phyloP scores from a whole-genome alignment of 2,113 vertebrate genomes.

The Xiphophorus couchianus region DNA sequence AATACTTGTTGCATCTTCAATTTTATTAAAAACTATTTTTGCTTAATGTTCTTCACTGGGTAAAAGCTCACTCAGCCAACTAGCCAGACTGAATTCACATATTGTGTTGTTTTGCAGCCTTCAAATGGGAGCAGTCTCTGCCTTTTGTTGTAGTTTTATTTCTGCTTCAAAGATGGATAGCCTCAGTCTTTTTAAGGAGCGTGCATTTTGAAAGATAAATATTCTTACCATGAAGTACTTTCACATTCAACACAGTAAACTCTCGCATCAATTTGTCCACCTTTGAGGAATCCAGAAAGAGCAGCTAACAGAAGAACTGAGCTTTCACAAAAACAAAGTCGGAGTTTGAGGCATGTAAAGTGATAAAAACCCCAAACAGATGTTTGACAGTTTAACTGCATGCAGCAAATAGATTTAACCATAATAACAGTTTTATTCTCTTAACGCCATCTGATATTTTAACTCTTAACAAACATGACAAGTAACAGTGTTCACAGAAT shows the following conservation, averaged over 20 bases:
- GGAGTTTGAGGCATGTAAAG: conserved; percentile 48
- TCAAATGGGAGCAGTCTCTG: not conserved
- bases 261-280: conserved; percentile 23
- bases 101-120: not conserved
- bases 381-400: conserved; percentile 41
- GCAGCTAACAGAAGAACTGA: conserved; percentile 62
- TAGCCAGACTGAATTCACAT: not conserved
- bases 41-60: not conserved
- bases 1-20: not conserved
- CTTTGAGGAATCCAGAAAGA: conserved; percentile 63
- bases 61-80: not conserved
- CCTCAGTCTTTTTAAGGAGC: conserved; percentile 4
- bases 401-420: conserved; percentile 32
- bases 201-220: conserved; percentile 31
- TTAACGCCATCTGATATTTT: conserved; percentile 46
- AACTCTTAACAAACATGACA: conserved; percentile 11
- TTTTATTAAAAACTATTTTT: not conserved
- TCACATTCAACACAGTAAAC: not conserved
- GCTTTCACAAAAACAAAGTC: conserved; percentile 28
- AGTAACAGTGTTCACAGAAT: conserved; percentile 22
- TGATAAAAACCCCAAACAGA: conserved; percentile 21
- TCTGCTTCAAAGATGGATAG: not conserved
- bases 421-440: conserved; percentile 21
- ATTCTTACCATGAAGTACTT: conserved; percentile 12
- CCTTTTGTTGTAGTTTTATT: not conserved